A percentile compares a stretch with the other conserved stretches of the same genome.
These are phyloP conservation scores for Magallana ariakensis DNA, from an alignment of 1,140 invertebrate species.

Conservation along the genomic window DNA sequence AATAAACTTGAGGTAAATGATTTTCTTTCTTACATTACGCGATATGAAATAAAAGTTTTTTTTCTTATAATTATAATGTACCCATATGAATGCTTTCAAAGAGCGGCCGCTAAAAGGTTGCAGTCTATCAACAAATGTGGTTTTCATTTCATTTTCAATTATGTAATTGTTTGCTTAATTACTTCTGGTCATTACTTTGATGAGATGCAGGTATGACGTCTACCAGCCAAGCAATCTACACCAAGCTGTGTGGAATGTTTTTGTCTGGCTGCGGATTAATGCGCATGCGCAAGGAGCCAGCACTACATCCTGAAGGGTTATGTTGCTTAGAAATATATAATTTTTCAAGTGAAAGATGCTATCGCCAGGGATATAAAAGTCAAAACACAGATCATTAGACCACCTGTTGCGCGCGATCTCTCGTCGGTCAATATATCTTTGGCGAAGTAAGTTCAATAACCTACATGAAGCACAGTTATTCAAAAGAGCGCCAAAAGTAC, in stretches of 20 bases:
- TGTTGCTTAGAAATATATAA: conserved; percentile 29
- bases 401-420: conserved; percentile 33
- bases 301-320: conserved; percentile 32
- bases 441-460: conserved; percentile 28
- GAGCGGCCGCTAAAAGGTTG: conserved; percentile 5
- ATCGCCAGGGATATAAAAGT: conserved; percentile 36
- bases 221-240: conserved; percentile 30
- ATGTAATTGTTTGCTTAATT: conserved; percentile 48
- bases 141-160: conserved; percentile 35
- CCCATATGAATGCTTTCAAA: conserved; percentile 25
- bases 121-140: conserved; percentile 23
- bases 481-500: conserved; percentile 11
- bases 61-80: neutral
- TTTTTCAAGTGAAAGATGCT: conserved; percentile 43
- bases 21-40: neutral
- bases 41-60: neutral
- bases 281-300: conserved; percentile 17
- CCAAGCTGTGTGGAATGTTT: conserved; percentile 33
- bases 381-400: conserved; percentile 30
- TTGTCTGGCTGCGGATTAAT: conserved; percentile 12
- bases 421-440: conserved; percentile 38
- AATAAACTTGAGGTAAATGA: neutral
- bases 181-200: conserved; percentile 50
- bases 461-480: conserved; percentile 13
- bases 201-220: conserved; percentile 43